Conservation (phyloP, 1,140 invertebrate genomes). For the Panagrolaimus sp. region DNA sequence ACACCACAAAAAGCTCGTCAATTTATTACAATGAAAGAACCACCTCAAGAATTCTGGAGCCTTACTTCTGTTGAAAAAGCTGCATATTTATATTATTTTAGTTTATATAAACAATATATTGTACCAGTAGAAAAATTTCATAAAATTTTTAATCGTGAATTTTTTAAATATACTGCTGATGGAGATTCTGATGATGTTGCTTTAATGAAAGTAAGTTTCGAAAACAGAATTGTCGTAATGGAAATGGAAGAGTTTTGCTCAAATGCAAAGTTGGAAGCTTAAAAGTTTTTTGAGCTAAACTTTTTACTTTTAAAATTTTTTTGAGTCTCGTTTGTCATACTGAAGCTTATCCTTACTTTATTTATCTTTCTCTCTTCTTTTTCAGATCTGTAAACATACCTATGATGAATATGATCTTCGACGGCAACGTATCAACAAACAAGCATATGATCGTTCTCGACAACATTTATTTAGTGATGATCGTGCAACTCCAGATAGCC, state of each 20-base stretch:
- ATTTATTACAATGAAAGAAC: conserved; percentile 65
- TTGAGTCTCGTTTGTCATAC: too few relatives aligned
- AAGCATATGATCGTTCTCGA: conserved; percentile 29
- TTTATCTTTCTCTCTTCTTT: too few relatives aligned
- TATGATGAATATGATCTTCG: conserved; percentile 29
- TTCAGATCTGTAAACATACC: conserved; percentile 43
- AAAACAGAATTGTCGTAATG: too few relatives aligned
- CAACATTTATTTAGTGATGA: conserved; percentile 43
- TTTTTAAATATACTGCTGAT: conserved; percentile 35
- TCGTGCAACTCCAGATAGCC: conserved; percentile 42
- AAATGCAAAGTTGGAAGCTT: too few relatives aligned
- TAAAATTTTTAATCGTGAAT: conserved; percentile 44
- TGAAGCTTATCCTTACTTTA: too few relatives aligned
- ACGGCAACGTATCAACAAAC: conserved; percentile 20
- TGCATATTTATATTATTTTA: conserved; percentile 40
- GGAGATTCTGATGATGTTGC: conserved; percentile 33
- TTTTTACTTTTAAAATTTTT: too few relatives aligned
- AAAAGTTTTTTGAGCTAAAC: too few relatives aligned
- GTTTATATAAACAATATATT: conserved; percentile 38
- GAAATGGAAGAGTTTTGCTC: neutral
- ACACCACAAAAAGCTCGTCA: neutral
- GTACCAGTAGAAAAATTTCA: conserved; percentile 21
- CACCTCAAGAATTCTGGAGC: conserved; percentile 71
- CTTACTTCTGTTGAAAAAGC: conserved; percentile 34
- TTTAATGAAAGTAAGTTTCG: conserved; percentile 36